Evolutionary conservation across 2,797 vertebrate genomes (phyloP), one percentile per base, ranked within the genome.

Genomic region (Gymnoscopelus microlampas): DNA sequence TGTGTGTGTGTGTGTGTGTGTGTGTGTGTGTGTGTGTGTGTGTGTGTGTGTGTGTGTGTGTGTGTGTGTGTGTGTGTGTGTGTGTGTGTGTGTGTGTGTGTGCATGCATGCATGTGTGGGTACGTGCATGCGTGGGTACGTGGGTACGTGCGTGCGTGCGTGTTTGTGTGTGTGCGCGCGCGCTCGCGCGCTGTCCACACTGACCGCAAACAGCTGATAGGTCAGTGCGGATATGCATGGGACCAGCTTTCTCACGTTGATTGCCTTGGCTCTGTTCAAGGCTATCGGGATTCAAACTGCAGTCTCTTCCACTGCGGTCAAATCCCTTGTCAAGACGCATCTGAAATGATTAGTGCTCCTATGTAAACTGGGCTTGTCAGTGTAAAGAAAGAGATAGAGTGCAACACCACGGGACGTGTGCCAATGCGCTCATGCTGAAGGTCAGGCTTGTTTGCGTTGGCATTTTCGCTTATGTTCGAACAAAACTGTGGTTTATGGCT

Each of bases 361-460:
- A 1, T 39, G 66, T 69, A 82, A 86, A 84, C 71, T 44, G 65
- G 73, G 60, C 81, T 57, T 76, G 79, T 80, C 80, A 61, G 77
- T 70, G 77, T 55, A 70, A 58, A 78, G 82, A 51, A 74, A 66
- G 66, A 84, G 59, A 73, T 51, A 3, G 66, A 57, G 56, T 61
- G 55, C 63, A n/a, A 62, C 63, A 62, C 57, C 70, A 44, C 71
- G 68, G 72, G 71, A 65, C 51, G 9, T 15, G 72, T 79, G 80
- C 81, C 82, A 80, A 79, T 35, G n/a, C 74, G 63, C 77, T 86
- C 71, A 73, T 5, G 55, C 56, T 51, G 66, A 86, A 88, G 81
- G 85, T 84, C 82, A 77, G 84, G 74, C 73, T 15, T 87, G 80
- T 90, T 92, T 86, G 63, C 70, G 57, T 88, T 88, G 87, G 87